A percentile compares a stretch with the other conserved stretches of the same genome.
Conservation (phyloP, 2,888 invertebrate genomes). For the Ectemnius lituratus region DNA sequence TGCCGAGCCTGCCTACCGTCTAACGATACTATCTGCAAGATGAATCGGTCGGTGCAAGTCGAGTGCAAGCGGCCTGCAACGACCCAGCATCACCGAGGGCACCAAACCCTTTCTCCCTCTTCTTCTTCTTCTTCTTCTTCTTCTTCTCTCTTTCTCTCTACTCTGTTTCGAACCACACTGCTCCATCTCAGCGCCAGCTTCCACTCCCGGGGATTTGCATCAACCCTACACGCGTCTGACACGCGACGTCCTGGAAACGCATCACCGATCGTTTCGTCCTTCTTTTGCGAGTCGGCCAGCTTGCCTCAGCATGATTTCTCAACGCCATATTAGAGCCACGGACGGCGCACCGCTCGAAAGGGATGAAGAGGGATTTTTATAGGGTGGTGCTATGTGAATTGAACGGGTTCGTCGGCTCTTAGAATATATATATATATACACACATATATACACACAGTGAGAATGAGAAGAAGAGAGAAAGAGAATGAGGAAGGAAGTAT, state of each 20-base stretch:
- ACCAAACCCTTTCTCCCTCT: constrained; percentile 9
- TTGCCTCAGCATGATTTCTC: background rate
- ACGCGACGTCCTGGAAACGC: constrained; percentile 38
- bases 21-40: constrained; percentile 67
- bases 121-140: background rate
- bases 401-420: too few species aligned
- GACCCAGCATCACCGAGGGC: constrained; percentile 34
- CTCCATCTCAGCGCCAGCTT: constrained; percentile 14
- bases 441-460: too few species aligned
- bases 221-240: constrained; percentile 46
- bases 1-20: constrained; percentile 58
- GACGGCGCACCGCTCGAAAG: too few species aligned
- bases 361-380: too few species aligned
- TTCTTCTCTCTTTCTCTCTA: constrained; percentile 4
- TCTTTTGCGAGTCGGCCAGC: background rate
- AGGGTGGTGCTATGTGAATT: too few species aligned
- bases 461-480: too few species aligned
- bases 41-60: constrained; percentile 60
- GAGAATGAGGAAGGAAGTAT: too few species aligned
- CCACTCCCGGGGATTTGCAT: constrained; percentile 33
- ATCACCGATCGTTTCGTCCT: background rate
- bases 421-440: too few species aligned
- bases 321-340: too few species aligned
- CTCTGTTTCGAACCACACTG: constrained; percentile 23
- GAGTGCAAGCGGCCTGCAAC: constrained; percentile 38